A percentile compares a stretch with the other conserved stretches of the same genome.
phyloP scores from a whole-genome alignment of 2,113 vertebrate species.

The Callaeas wilsoni region DNA sequence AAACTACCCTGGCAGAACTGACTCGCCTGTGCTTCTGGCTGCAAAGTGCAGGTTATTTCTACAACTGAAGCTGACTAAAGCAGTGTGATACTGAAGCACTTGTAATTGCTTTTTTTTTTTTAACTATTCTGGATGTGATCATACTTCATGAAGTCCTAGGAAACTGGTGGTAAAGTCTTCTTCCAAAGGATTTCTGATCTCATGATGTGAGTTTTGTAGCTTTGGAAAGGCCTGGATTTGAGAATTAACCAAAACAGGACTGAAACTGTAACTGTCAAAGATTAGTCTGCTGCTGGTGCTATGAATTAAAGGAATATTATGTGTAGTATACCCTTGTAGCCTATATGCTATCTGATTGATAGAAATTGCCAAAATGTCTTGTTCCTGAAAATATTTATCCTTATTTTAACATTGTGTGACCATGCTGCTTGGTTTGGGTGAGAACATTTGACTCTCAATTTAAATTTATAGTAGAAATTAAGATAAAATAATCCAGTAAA shows the following conservation, averaged over 20 bases:
- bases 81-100: background rate
- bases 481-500: background rate
- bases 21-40: background rate
- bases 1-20: background rate
- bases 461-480: background rate
- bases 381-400: background rate
- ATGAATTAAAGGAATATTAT: background rate
- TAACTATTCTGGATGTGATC: background rate
- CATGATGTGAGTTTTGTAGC: background rate
- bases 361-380: background rate
- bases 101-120: background rate
- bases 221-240: background rate
- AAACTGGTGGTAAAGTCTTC: background rate
- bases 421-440: background rate
- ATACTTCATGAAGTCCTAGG: background rate
- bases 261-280: background rate
- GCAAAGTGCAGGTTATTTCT: background rate
- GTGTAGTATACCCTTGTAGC: background rate
- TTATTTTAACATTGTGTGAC: background rate
- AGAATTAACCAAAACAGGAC: background rate
- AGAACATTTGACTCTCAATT: background rate
- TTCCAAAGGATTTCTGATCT: background rate
- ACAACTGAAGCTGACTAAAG: background rate
- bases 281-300: background rate
- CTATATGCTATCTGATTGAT: background rate